These are phyloP conservation scores for Parasteatoda tepidariorum DNA, from an alignment of 1,140 invertebrate genomes.

Conservation along the genomic window DNA sequence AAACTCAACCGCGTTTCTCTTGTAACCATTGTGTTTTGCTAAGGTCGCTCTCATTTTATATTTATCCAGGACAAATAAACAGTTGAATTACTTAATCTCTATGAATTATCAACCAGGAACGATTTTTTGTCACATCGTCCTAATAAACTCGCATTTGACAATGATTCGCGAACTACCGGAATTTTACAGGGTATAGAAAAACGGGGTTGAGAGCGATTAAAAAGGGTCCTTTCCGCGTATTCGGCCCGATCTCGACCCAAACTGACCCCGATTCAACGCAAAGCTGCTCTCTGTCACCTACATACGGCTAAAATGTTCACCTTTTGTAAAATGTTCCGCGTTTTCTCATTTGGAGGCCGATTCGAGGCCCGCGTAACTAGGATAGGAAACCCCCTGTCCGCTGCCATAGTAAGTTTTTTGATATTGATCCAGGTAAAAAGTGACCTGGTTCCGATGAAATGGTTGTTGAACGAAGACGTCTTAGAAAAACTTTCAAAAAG, in stretches of 20 bases:
- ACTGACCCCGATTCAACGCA: constrained; percentile 26
- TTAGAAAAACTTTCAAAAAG: too few species aligned
- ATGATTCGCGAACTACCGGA: not conserved
- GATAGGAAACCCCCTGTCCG: not conserved
- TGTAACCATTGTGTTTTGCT: not conserved
- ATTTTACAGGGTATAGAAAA: not conserved
- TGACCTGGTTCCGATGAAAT: not conserved
- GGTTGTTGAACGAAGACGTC: not conserved
- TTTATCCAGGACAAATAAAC: not conserved
- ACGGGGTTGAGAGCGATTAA: not conserved
- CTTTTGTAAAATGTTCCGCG: not conserved
- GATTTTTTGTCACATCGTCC: not conserved
- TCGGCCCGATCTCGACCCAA: constrained; percentile 6
- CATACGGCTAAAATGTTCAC: not conserved
- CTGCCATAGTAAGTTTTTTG: not conserved
- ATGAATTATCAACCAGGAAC: not conserved
- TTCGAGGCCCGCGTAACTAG: not conserved
- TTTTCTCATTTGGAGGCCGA: not conserved
- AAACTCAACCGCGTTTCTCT: not conserved
- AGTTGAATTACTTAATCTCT: not conserved
- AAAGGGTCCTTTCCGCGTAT: constrained; percentile 1
- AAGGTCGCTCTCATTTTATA: not conserved
- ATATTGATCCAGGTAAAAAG: constrained; percentile 3
- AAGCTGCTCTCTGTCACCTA: constrained; percentile 25
- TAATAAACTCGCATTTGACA: not conserved